Base-by-base conservation (phyloP, 1,140 invertebrate genomes). In the fruit fly (Drosophila melanogaster) region DNA sequence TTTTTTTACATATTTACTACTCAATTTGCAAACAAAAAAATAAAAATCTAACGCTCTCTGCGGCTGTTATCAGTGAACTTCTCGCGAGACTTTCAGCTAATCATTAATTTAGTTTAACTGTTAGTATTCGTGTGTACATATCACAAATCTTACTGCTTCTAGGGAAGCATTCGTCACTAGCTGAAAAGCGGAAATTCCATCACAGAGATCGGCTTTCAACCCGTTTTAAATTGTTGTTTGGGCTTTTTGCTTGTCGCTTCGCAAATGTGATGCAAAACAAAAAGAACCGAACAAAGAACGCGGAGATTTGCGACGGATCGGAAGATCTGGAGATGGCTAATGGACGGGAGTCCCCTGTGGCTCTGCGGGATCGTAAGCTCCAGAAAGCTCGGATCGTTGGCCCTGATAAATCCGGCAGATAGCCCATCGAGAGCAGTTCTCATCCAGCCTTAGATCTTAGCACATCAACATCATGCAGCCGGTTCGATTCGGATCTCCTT, bases 381-480 rank as follows among this genome's bases (percentile, higher is more conserved):
- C 17, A n/a, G 24, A 33, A 61, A 61, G 60, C 60, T 62, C 26
- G n/a, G n/a, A 55, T 6, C 17, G 17, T 38, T 14, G 53, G 54
- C 24, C 19, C n/a, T 66, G 44, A 66, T 65, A 66, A 66, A 41
- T 50, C 24, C 19, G 5, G 3, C 35, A 33, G 64, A 51, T 65
- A 66, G 65, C 60, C 35, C 35, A 0, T 3, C n/a, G 14, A 3
- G 40, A 15, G 30, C 64, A 67, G 64, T 67, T 66, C 46, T 12
- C 64, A 24, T 35, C 14, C 38, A 37, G 15, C 65, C 38, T 3
- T n/a, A 37, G 64, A 49, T 70, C 41, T 46, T 12, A 1, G 26
- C 43, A 7, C 50, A 47, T 35, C 64, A 71, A 7, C 41, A 47
- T 40, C 64, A 71, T 71, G 67, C 15, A n/a, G 1, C 2, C 35